phyloP scores from a whole-genome alignment of 2,888 invertebrate genomes.

The Hypercompe scribonia region DNA sequence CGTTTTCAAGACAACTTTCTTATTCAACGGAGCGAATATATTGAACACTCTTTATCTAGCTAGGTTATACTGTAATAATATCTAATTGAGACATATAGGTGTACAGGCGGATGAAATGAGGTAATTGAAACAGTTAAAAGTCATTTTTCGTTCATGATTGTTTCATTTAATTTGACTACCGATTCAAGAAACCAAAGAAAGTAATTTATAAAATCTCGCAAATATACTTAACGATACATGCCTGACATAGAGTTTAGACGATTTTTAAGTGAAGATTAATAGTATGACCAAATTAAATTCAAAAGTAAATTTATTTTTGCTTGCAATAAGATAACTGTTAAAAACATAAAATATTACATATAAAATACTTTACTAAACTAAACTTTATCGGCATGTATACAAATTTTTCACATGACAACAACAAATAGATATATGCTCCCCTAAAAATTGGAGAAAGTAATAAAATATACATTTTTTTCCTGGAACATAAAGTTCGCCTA shows the following conservation, averaged over 20 bases:
- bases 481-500: background rate
- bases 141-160: conserved; percentile 21
- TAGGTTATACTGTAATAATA: conserved; percentile 42
- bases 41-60: conserved; percentile 48
- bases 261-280: background rate
- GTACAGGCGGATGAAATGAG: conserved; percentile 37
- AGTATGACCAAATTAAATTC: no score
- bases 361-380: background rate
- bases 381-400: no score
- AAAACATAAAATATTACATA: no score
- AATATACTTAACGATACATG: background rate
- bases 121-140: conserved; percentile 37
- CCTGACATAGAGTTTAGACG: background rate
- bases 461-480: conserved; percentile 3
- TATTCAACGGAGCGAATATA: conserved; percentile 43
- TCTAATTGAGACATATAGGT: conserved; percentile 47
- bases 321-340: background rate
- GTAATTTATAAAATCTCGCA: background rate
- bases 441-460: background rate
- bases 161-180: conserved; percentile 21
- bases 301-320: background rate
- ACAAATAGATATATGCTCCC: background rate
- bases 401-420: background rate
- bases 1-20: conserved; percentile 42
- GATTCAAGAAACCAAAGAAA: background rate